Evolutionary conservation across 2,797 vertebrate species (phyloP).

Genomic region (Muscicapa striata): DNA sequence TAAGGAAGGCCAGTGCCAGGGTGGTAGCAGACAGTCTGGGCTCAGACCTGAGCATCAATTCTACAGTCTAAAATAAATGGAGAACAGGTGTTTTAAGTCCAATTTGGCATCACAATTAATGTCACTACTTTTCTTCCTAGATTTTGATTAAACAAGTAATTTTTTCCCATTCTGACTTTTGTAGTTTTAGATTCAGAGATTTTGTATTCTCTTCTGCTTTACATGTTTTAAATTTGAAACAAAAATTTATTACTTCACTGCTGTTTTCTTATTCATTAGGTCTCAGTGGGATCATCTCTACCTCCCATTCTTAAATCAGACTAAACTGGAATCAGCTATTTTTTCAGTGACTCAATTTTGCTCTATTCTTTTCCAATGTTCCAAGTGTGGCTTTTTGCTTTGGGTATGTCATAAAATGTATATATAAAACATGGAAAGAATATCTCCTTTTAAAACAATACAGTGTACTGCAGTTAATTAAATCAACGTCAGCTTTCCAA

Average conservation of each 20-base stretch:
- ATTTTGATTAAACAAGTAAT: not conserved
- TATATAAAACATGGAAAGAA: not conserved
- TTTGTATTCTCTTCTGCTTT: not conserved
- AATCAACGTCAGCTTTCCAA: constrained; percentile 25
- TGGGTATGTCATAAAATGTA: not conserved
- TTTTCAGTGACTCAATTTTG: not conserved
- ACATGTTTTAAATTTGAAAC: not conserved
- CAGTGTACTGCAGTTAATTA: constrained; percentile 30
- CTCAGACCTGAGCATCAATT: not conserved
- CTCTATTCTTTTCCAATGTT: not conserved
- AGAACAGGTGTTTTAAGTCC: not conserved
- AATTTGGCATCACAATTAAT: not conserved
- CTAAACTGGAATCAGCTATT: not conserved
- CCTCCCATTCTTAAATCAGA: not conserved
- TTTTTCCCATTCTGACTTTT: not conserved
- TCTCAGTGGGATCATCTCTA: not conserved
- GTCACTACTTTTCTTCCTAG: not conserved
- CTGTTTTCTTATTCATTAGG: not conserved
- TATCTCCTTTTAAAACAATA: constrained; percentile 15
- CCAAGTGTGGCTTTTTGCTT: not conserved
- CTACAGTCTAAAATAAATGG: not conserved
- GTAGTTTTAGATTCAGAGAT: not conserved
- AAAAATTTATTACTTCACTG: not conserved
- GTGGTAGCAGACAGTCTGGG: not conserved
- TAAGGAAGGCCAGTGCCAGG: not conserved